Evolutionary conservation across 1,140 invertebrate genomes (phyloP).

Genomic region (Eriocheir sinensis): DNA sequence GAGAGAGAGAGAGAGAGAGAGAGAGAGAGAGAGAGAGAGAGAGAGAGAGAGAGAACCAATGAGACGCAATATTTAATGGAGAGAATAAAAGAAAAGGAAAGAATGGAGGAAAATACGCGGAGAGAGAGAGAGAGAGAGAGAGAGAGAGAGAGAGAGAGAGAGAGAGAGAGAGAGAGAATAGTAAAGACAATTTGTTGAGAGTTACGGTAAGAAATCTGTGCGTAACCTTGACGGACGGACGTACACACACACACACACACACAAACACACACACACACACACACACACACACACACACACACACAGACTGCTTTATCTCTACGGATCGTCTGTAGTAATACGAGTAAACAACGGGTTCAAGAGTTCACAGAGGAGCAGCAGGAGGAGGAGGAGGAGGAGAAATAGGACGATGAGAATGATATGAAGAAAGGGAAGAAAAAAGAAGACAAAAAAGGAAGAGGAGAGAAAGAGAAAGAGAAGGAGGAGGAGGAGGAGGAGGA

Average conservation of each 20-base stretch:
- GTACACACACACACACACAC: neutral
- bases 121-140: neutral
- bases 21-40: neutral
- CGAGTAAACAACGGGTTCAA: too few species aligned
- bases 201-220: neutral
- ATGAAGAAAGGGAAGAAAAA: too few species aligned
- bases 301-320: too few species aligned
- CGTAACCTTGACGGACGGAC: neutral
- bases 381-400: too few species aligned
- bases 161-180: neutral
- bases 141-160: neutral
- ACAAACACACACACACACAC: slow-evolving; percentile 3
- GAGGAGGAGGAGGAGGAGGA: slow-evolving; percentile 8
- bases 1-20: neutral
- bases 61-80: too few species aligned
- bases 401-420: too few species aligned
- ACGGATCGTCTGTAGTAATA: too few species aligned
- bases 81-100: neutral
- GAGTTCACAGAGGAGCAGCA: too few species aligned
- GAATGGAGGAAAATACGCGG: neutral
- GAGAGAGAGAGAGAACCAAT: neutral
- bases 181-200: neutral
- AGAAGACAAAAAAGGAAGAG: too few species aligned
- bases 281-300: slow-evolving; percentile 22
- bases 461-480: too few species aligned